A percentile compares a stretch with the other conserved stretches of the same genome.
Evolutionary conservation across 2,113 vertebrate species (phyloP).

Genomic region (Lathamus discolor): DNA sequence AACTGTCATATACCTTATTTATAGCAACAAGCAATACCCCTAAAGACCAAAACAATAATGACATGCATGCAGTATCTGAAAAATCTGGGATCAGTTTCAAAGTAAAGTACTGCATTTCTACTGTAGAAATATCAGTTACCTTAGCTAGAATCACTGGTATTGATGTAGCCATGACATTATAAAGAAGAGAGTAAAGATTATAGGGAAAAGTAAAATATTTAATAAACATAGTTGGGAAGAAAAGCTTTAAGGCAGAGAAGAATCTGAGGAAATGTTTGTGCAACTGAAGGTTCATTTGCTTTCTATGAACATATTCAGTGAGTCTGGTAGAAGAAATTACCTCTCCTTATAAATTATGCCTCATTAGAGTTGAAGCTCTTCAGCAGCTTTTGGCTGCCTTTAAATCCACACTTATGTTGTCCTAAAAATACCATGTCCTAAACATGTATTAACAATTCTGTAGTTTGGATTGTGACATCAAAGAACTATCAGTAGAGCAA

Average conservation of each 20-base stretch:
- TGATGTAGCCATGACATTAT: background rate
- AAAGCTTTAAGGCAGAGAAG: background rate
- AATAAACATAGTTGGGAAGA: background rate
- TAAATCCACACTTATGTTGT: background rate
- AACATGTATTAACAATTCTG: background rate
- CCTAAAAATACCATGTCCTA: background rate
- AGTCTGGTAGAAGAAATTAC: background rate
- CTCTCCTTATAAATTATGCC: background rate
- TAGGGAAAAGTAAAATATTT: background rate
- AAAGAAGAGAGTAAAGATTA: background rate
- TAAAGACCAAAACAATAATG: background rate
- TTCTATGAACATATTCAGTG: background rate
- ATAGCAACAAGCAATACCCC: background rate
- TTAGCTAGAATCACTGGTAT: background rate
- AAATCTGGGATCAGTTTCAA: background rate
- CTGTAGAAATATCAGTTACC: background rate
- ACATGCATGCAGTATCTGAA: background rate
- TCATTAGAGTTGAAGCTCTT: background rate
- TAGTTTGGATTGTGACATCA: background rate
- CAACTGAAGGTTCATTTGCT: background rate
- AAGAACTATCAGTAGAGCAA: background rate
- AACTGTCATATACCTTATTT: background rate
- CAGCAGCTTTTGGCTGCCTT: background rate
- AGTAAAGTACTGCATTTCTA: background rate
- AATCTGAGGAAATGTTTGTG: background rate